Evolutionary conservation across 2,888 invertebrate species (phyloP).

Genomic region (Perdita meconis): DNA sequence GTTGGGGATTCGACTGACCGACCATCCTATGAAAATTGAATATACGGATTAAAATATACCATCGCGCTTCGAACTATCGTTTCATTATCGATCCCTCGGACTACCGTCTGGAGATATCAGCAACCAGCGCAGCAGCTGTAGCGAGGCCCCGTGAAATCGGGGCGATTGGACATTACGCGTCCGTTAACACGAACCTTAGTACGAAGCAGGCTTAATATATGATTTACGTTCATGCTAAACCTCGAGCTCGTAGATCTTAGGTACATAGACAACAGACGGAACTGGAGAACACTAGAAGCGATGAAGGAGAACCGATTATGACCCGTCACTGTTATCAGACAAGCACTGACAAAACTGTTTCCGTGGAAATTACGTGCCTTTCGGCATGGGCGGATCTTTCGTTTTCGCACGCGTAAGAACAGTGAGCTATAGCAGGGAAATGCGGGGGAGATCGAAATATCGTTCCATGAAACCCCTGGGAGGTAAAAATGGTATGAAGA

Average conservation of each 20-base stretch:
- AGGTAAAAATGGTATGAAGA: neutral
- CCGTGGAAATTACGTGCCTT: slow-evolving; percentile 61
- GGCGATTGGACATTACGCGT: slow-evolving; percentile 69
- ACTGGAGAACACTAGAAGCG: slow-evolving; percentile 13
- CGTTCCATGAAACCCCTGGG: neutral
- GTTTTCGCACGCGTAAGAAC: neutral
- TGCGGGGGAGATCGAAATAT: slow-evolving; percentile 1
- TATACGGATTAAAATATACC: slow-evolving; percentile 21
- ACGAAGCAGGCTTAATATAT: slow-evolving; percentile 71
- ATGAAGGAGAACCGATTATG: slow-evolving; percentile 17
- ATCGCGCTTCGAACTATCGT: slow-evolving; percentile 39
- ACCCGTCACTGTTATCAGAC: slow-evolving; percentile 20
- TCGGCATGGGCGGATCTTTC: slow-evolving; percentile 21
- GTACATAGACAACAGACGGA: slow-evolving; percentile 38
- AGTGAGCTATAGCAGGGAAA: neutral
- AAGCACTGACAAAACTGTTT: slow-evolving; percentile 54
- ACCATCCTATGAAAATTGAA: neutral
- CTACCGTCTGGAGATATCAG: slow-evolving; percentile 67
- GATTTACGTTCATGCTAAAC: slow-evolving; percentile 72
- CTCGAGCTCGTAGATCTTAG: slow-evolving; percentile 58
- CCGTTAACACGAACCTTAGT: slow-evolving; percentile 62
- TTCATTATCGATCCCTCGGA: slow-evolving; percentile 59
- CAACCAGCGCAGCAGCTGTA: slow-evolving; percentile 61
- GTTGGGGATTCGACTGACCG: no score
- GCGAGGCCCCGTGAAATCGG: slow-evolving; percentile 57